Conservation (phyloP, 2,888 invertebrate genomes). For the Diadegma fenestrale region DNA sequence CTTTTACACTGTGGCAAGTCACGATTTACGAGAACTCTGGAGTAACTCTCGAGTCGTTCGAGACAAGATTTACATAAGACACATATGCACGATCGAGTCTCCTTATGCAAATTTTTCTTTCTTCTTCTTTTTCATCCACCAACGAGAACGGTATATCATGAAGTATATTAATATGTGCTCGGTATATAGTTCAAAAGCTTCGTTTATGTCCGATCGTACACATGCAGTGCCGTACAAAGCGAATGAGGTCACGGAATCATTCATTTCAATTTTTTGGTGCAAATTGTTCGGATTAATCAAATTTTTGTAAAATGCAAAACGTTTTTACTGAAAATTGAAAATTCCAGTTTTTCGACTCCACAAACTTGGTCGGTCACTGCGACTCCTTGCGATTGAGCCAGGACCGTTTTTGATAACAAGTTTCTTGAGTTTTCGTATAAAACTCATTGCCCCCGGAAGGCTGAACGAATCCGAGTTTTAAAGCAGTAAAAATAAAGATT, state of each 20-base stretch:
- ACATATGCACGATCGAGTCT: slow-evolving; percentile 63
- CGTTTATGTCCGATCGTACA: neutral
- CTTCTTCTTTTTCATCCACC: slow-evolving; percentile 26
- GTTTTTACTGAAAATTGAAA: too few species aligned
- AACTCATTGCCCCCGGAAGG: neutral
- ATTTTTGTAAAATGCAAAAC: too few species aligned
- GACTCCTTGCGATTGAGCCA: too few species aligned
- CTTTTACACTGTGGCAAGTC: slow-evolving; percentile 60
- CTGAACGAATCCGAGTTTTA: neutral
- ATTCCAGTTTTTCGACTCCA: too few species aligned
- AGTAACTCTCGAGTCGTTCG: slow-evolving; percentile 63
- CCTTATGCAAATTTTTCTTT: slow-evolving; percentile 51
- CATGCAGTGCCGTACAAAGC: neutral
- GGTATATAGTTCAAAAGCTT: slow-evolving; percentile 40
- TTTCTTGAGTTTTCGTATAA: neutral
- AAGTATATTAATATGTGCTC: slow-evolving; percentile 35
- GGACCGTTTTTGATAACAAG: neutral
- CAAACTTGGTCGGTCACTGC: too few species aligned
- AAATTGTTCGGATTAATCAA: neutral
- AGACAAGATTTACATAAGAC: slow-evolving; percentile 64
- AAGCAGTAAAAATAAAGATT: too few species aligned
- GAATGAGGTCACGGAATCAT: neutral
- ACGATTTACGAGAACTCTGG: slow-evolving; percentile 67
- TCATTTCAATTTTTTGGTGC: too few species aligned
- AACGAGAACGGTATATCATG: slow-evolving; percentile 65